phyloP scores from a whole-genome alignment of 2,113 vertebrate genomes.

The Stictonetta naevosa region DNA sequence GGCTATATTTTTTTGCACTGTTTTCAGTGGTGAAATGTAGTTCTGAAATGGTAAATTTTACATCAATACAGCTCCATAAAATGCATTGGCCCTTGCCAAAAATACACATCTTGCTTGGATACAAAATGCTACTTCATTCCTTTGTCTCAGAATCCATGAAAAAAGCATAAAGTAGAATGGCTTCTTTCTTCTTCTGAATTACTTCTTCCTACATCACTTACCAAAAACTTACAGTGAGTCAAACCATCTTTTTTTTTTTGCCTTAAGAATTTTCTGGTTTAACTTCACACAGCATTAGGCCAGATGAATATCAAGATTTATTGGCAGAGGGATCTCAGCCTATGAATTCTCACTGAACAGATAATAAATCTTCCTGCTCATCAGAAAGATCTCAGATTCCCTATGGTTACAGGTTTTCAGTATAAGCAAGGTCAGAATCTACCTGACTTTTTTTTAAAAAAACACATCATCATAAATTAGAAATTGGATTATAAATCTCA shows the following conservation, averaged over 20 bases:
- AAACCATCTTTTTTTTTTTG: background rate
- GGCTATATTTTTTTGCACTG: background rate
- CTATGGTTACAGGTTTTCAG: background rate
- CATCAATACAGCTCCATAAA: background rate
- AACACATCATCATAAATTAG: background rate
- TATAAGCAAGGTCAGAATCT: background rate
- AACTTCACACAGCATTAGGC: background rate
- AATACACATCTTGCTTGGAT: background rate
- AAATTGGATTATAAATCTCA: background rate
- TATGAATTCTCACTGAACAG: background rate
- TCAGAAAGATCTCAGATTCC: background rate
- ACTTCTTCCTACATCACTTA: background rate
- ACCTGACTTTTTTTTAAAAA: background rate
- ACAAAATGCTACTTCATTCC: background rate
- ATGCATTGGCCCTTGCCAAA: background rate
- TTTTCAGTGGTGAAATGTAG: background rate
- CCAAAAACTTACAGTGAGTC: background rate
- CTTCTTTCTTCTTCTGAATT: background rate
- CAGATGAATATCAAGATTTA: background rate
- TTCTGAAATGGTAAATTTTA: background rate
- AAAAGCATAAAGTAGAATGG: background rate
- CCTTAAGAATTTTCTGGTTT: background rate
- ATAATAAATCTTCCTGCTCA: background rate
- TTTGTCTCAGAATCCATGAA: background rate
- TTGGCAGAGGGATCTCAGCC: background rate